phyloP scores from a whole-genome alignment of 2,888 invertebrate species.

The Ligdia adustata region DNA sequence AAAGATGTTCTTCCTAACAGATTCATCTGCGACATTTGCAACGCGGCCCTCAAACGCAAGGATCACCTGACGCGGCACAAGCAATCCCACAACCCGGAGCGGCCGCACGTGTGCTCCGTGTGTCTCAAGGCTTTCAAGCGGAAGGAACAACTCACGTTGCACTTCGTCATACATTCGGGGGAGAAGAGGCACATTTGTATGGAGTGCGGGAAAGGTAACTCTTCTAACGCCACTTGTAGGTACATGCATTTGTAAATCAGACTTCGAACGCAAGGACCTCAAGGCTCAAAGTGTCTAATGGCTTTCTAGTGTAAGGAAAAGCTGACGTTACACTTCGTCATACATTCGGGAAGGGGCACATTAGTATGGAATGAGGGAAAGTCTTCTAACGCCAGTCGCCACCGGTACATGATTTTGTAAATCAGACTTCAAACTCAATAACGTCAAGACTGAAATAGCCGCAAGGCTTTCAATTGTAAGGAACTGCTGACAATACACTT shows the following conservation, averaged over 20 bases:
- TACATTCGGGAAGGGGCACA: too few relatives aligned
- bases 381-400: too few relatives aligned
- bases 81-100: slow-evolving; percentile 94
- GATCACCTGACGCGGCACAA: slow-evolving; percentile 94
- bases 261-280: slow-evolving; percentile 93
- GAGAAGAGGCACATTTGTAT: slow-evolving; percentile 94
- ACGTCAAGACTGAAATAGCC: slow-evolving; percentile 93
- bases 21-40: slow-evolving; percentile 95
- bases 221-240: too few relatives aligned
- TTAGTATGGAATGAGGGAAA: too few relatives aligned
- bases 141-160: slow-evolving; percentile 94
- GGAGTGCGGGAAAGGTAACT: slow-evolving; percentile 92
- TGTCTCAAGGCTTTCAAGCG: slow-evolving; percentile 95
- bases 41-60: slow-evolving; percentile 93
- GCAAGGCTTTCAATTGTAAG: slow-evolving; percentile 94
- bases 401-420: too few relatives aligned
- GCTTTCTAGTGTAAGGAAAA: too few relatives aligned
- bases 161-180: slow-evolving; percentile 95
- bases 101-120: slow-evolving; percentile 94
- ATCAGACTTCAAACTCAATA: slow-evolving; percentile 93
- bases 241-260: slow-evolving; percentile 95
- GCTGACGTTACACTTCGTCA: too few relatives aligned
- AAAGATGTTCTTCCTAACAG: slow-evolving; percentile 61
- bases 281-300: slow-evolving; percentile 93
- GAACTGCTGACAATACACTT: slow-evolving; percentile 95